Percentiles rank a stretch among this genome's conserved stretches.
Evolutionary conservation across 2,888 invertebrate genomes (phyloP).

Genomic region (Ferrisia virgata): DNA sequence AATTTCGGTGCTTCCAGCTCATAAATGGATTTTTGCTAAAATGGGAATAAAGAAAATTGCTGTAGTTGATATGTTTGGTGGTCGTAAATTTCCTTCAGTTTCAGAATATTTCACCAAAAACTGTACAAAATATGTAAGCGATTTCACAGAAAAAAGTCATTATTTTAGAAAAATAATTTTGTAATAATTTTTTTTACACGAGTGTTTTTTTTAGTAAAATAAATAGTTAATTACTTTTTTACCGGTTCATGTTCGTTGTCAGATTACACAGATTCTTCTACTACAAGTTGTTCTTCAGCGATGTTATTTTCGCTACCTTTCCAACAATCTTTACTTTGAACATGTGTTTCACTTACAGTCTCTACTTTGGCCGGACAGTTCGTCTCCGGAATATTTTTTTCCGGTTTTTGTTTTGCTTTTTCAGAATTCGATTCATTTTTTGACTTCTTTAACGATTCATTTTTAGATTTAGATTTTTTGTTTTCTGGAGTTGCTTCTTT

Average conservation of each 20-base stretch:
- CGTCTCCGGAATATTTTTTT: not conserved
- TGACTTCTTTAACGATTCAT: not conserved
- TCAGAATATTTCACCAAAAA: constrained; percentile 58
- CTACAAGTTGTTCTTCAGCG: not conserved
- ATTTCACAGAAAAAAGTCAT: not conserved
- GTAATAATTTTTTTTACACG: not conserved
- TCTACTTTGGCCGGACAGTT: not conserved
- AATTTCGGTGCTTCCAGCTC: constrained; percentile 59
- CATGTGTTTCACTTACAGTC: not conserved
- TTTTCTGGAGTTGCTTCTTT: not conserved
- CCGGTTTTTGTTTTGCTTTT: not conserved
- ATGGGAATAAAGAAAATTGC: constrained; percentile 69
- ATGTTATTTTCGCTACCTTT: not conserved
- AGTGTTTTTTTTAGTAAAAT: not conserved
- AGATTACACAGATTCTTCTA: not conserved
- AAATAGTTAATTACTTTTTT: not conserved
- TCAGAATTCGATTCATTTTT: not conserved
- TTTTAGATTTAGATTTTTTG: not conserved
- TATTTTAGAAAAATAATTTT: not conserved
- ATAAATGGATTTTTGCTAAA: constrained; percentile 75
- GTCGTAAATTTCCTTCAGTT: constrained; percentile 65
- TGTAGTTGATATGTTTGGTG: constrained; percentile 78
- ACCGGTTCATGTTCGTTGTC: not conserved
- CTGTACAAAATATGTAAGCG: not conserved
- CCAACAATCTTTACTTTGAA: not conserved